Conservation (phyloP, 1,140 invertebrate genomes). For the Xylocopa sonorina region DNA sequence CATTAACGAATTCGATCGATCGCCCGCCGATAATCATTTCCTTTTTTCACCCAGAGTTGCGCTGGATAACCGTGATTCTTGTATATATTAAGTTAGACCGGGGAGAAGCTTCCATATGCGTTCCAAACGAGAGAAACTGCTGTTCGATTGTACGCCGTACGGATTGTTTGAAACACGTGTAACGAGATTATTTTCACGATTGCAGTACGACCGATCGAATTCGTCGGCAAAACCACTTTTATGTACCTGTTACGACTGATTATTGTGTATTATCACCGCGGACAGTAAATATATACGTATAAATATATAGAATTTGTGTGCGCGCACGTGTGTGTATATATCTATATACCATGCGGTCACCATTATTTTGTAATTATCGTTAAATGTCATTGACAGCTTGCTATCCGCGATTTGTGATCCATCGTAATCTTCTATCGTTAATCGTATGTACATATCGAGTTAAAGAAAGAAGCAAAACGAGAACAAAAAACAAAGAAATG, state of each 20-base stretch:
- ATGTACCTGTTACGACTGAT: slow-evolving; percentile 63
- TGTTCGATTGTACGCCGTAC: not conserved
- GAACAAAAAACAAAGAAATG: not conserved
- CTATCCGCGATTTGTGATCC: slow-evolving; percentile 55
- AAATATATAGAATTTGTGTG: slow-evolving; percentile 42
- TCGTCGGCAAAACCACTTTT: slow-evolving; percentile 51
- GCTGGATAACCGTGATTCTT: not conserved
- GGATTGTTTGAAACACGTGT: not conserved
- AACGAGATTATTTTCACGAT: not conserved
- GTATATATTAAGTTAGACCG: not conserved
- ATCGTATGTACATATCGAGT: slow-evolving; percentile 63
- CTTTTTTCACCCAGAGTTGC: too few relatives aligned
- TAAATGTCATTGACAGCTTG: slow-evolving; percentile 64
- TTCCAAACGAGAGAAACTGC: not conserved
- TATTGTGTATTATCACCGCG: slow-evolving; percentile 42
- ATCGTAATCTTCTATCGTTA: slow-evolving; percentile 33
- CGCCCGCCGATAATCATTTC: not conserved
- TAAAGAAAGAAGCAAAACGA: not conserved
- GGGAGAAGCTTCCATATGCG: not conserved
- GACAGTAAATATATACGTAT: slow-evolving; percentile 45
- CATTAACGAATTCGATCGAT: slow-evolving; percentile 21
- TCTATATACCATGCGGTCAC: slow-evolving; percentile 50
- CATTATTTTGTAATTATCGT: slow-evolving; percentile 64
- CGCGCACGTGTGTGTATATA: slow-evolving; percentile 46
- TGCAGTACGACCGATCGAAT: slow-evolving; percentile 39